These are phyloP conservation scores for Panthera tigris DNA, from an alignment of 2,113 vertebrate genomes.

Conservation along the genomic window DNA sequence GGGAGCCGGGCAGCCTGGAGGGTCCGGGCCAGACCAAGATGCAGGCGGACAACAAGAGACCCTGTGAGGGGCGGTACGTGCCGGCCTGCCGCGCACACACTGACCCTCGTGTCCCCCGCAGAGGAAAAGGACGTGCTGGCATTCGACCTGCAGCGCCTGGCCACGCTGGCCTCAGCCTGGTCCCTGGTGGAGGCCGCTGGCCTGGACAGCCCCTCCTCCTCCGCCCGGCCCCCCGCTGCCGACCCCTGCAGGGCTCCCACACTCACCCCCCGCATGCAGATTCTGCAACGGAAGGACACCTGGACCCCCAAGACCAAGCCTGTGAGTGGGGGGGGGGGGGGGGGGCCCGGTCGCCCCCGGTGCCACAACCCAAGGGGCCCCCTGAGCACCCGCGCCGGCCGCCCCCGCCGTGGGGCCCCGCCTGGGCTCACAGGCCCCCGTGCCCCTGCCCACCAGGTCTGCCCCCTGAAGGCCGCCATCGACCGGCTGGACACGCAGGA, in stretches of 20 bases:
- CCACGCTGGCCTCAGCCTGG: constrained; percentile 94
- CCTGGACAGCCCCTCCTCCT: constrained; percentile 77
- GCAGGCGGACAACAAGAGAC: accelerated
- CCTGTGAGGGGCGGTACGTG: not conserved
- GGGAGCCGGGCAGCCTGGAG: not conserved
- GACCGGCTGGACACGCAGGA: constrained; percentile 95
- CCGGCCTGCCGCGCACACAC: accelerated
- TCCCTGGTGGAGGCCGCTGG: constrained; percentile 86
- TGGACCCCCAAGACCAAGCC: constrained; percentile 95
- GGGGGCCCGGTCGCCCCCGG: accelerated
- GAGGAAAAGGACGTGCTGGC: constrained; percentile 90
- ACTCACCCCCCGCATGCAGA: constrained; percentile 86
- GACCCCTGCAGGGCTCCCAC: constrained; percentile 74
- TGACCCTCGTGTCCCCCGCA: not conserved
- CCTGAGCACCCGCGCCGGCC: not conserved
- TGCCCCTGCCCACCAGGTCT: constrained; percentile 85
- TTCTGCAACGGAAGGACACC: constrained; percentile 93
- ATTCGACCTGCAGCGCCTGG: constrained; percentile 94
- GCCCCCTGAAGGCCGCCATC: constrained; percentile 93
- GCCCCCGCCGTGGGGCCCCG: accelerated
- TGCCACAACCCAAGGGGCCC: accelerated
- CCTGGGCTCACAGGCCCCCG: not conserved
- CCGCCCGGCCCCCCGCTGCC: constrained; percentile 61
- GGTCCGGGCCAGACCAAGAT: not conserved
- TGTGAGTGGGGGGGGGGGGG: constrained; percentile 83